Percentiles rank a stretch among this genome's conserved stretches.
Evolutionary conservation across 2,888 invertebrate genomes (phyloP).

Genomic region (Gymnocheta viridis): DNA sequence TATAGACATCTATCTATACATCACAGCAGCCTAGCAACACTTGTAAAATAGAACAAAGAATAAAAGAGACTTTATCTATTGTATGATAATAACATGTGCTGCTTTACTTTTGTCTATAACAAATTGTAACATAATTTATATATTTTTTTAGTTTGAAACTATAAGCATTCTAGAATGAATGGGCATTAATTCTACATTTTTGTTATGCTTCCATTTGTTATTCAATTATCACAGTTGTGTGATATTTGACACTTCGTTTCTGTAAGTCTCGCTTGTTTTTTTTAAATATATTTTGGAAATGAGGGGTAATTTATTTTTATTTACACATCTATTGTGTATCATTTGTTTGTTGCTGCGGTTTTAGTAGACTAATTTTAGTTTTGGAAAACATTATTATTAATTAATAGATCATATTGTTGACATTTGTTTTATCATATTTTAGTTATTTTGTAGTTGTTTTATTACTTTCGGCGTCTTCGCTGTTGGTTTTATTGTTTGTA

Average conservation of each 20-base stretch:
- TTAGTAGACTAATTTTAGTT: conserved; percentile 7
- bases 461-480: conserved; percentile 15
- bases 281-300: not conserved
- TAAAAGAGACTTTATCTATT: not conserved
- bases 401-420: conserved; percentile 56
- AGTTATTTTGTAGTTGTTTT: conserved; percentile 27
- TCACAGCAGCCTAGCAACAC: not conserved
- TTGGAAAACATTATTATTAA: conserved; percentile 34
- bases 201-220: conserved; percentile 32
- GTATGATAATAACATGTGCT: not conserved
- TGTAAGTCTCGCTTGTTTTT: not conserved
- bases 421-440: conserved; percentile 44
- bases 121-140: not conserved
- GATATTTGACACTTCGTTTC: conserved; percentile 47
- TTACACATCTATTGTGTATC: not conserved
- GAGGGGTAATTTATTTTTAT: not conserved
- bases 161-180: not conserved
- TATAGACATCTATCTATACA: too few relatives aligned
- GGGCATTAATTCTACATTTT: not conserved
- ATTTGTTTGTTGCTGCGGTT: not conserved
- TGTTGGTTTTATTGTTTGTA: conserved; percentile 26
- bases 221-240: conserved; percentile 67
- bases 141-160: not conserved
- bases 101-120: not conserved
- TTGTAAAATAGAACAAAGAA: too few relatives aligned